Evolutionary conservation across 2,888 invertebrate genomes (phyloP).

Genomic region (Amphimallon solstitiale): DNA sequence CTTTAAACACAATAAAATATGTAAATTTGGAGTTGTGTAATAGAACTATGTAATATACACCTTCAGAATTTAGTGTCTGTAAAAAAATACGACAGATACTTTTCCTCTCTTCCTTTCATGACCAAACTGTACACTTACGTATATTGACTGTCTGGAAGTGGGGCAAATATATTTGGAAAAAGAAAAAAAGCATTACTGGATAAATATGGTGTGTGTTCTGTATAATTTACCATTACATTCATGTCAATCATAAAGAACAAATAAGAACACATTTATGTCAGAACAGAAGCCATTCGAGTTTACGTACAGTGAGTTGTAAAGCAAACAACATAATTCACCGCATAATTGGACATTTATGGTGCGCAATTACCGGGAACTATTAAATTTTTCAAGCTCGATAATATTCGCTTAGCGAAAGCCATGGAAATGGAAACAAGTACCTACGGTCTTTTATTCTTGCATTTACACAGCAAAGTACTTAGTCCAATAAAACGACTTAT

Average conservation of each 20-base stretch:
- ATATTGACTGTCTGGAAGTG: constrained; percentile 11
- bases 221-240: constrained; percentile 33
- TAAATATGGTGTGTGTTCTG: constrained; percentile 12
- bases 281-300: constrained; percentile 22
- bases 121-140: not conserved
- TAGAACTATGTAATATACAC: too few species aligned
- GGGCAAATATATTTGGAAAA: constrained; percentile 25
- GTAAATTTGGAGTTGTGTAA: too few species aligned
- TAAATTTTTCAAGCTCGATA: constrained; percentile 27
- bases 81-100: too few species aligned
- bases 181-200: constrained; percentile 15
- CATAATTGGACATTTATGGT: constrained; percentile 39
- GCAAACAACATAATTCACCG: constrained; percentile 37
- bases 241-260: constrained; percentile 36
- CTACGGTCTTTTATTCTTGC: not conserved
- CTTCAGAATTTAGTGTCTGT: too few species aligned
- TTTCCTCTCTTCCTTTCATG: not conserved
- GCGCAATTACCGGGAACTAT: constrained; percentile 33
- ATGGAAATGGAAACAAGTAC: constrained; percentile 19
- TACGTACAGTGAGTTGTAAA: constrained; percentile 37
- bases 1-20: too few species aligned
- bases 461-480: too few species aligned
- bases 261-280: constrained; percentile 35
- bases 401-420: constrained; percentile 8
- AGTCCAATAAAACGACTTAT: too few species aligned